These are phyloP conservation scores for Lysiphlebus fabarum DNA, from an alignment of 1,140 invertebrate species.

Conservation along the genomic window DNA sequence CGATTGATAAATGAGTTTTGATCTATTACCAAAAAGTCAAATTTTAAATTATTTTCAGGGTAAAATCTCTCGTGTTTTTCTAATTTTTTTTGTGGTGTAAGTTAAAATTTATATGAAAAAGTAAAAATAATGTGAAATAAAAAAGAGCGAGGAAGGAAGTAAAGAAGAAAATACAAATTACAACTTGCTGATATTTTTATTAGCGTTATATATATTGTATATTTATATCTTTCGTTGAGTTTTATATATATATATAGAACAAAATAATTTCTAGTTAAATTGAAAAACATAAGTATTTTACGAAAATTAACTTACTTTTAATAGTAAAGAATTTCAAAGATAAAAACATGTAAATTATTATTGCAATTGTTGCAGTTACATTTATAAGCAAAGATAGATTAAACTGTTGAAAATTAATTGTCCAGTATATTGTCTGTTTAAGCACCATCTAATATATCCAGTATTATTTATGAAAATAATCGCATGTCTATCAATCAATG, in stretches of 20 bases:
- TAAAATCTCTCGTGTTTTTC: too few relatives aligned
- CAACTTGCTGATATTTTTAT: slow-evolving; percentile 36
- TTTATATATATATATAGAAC: slow-evolving; percentile 38
- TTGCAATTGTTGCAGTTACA: too few relatives aligned
- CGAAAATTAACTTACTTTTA: too few relatives aligned
- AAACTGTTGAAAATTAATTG: background rate
- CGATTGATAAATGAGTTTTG: too few relatives aligned
- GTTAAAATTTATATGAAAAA: background rate
- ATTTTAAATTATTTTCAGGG: too few relatives aligned
- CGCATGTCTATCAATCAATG: slow-evolving; percentile 25
- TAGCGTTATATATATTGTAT: slow-evolving; percentile 23
- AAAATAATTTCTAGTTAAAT: slow-evolving; percentile 33
- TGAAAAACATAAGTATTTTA: too few relatives aligned
- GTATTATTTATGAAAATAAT: slow-evolving; percentile 15
- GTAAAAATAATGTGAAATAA: background rate
- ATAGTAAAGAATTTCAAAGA: too few relatives aligned
- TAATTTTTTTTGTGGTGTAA: too few relatives aligned
- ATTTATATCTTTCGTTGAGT: slow-evolving; percentile 29
- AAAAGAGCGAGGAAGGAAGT: slow-evolving; percentile 8
- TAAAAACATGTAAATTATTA: too few relatives aligned
- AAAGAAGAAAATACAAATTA: slow-evolving; percentile 25
- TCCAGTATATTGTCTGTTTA: slow-evolving; percentile 10
- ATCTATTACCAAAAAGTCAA: too few relatives aligned
- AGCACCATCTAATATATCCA: slow-evolving; percentile 20
- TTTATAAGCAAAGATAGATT: background rate